Percentiles rank a stretch among this genome's conserved stretches.
Evolutionary conservation across 2,888 invertebrate genomes (phyloP).

Genomic region (Drosophila buzzatii): DNA sequence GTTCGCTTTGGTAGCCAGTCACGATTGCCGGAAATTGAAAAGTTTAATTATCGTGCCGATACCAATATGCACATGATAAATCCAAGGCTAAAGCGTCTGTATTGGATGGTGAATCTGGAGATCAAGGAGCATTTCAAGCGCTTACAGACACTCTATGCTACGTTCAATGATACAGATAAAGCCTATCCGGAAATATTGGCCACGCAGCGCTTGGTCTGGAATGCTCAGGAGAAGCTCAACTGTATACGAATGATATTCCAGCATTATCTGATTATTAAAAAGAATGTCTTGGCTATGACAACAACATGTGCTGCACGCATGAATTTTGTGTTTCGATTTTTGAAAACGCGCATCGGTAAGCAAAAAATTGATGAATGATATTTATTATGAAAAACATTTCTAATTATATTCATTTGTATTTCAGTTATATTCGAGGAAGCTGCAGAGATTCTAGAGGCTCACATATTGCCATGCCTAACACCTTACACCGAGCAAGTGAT

Average conservation of each 20-base stretch:
- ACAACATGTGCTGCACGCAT: conserved; percentile 91
- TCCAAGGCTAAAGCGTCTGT: conserved; percentile 70
- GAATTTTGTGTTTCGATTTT: conserved; percentile 87
- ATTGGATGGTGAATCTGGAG: conserved; percentile 71
- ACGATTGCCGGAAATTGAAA: conserved; percentile 87
- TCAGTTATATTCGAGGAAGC: conserved; percentile 94
- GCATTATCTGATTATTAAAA: conserved; percentile 86
- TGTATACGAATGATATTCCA: conserved; percentile 87
- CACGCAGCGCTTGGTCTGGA: conserved; percentile 68
- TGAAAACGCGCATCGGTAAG: conserved; percentile 88
- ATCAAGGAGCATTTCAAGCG: conserved; percentile 69
- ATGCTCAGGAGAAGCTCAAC: conserved; percentile 84
- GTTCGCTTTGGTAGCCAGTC: conserved; percentile 90
- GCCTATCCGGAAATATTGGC: conserved; percentile 66
- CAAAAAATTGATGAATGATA: background rate
- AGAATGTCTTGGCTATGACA: conserved; percentile 90
- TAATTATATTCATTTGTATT: conserved; percentile 29
- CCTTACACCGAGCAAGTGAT: conserved; percentile 91
- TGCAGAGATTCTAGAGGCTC: conserved; percentile 94
- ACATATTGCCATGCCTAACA: conserved; percentile 91
- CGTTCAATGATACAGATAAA: conserved; percentile 76
- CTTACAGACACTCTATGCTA: conserved; percentile 70
- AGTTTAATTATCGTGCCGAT: conserved; percentile 85
- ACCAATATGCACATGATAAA: conserved; percentile 56
- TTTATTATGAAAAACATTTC: background rate